phyloP scores from a whole-genome alignment of 2,113 vertebrate genomes.

The Menidia beryllina region DNA sequence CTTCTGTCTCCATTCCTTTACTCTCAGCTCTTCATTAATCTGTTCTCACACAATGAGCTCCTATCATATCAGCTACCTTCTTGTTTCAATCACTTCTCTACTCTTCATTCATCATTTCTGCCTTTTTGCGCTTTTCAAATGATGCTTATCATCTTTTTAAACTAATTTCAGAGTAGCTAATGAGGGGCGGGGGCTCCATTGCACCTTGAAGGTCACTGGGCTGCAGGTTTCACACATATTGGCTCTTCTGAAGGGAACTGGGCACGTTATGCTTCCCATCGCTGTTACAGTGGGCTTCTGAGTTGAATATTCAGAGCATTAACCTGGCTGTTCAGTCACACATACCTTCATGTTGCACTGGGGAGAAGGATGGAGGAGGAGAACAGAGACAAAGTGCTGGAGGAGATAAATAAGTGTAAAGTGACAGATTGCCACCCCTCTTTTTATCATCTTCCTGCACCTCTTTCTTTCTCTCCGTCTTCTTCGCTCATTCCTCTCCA shows the following conservation, averaged over 20 bases:
- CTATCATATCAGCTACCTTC: constrained; percentile 44
- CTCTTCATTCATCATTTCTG: constrained; percentile 19
- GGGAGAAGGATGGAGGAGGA: constrained; percentile 20
- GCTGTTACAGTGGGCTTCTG: constrained; percentile 9
- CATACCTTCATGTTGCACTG: constrained; percentile 37
- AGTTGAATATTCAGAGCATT: constrained; percentile 29
- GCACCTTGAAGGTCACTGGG: constrained; percentile 73
- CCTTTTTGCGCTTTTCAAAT: constrained; percentile 65
- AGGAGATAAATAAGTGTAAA: constrained; percentile 69
- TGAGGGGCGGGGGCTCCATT: constrained; percentile 40
- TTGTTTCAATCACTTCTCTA: constrained; percentile 25
- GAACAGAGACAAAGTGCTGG: constrained; percentile 40
- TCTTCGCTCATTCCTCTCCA: constrained; percentile 46
- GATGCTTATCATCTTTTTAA: constrained; percentile 75
- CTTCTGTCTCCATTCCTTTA: constrained; percentile 41
- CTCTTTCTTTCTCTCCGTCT: constrained; percentile 47
- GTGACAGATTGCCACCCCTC: constrained; percentile 66
- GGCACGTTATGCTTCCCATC: not conserved
- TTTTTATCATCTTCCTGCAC: constrained; percentile 67
- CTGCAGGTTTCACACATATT: constrained; percentile 58
- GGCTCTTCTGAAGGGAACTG: constrained; percentile 41
- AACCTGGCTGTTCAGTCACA: constrained; percentile 11
- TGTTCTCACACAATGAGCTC: constrained; percentile 47
- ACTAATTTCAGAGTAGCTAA: constrained; percentile 68
- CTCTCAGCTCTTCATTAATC: constrained; percentile 53